Conservation (phyloP, 2,888 invertebrate genomes). For the Cerceris ruficornis region DNA sequence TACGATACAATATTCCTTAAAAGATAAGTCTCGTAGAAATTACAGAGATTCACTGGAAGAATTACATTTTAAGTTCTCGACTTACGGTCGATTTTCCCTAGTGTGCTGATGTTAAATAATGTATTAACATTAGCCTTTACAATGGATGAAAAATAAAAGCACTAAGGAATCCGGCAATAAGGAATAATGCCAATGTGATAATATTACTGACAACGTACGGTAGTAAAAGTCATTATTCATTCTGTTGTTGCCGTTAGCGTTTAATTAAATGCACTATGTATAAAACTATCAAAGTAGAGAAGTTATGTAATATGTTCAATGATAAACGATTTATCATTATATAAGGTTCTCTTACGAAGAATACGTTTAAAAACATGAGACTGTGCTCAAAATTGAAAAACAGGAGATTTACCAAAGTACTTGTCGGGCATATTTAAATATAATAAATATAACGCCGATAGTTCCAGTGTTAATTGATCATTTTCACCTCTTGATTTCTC, state of each 20-base stretch:
- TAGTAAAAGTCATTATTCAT: conserved; percentile 20
- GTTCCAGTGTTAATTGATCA: no score
- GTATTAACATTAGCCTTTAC: conserved; percentile 7
- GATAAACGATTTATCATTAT: conserved; percentile 48
- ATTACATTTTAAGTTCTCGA: conserved; percentile 1
- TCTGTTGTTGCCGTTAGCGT: conserved; percentile 28
- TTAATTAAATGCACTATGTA: conserved; percentile 45
- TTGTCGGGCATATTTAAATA: no score
- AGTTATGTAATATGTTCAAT: conserved; percentile 43
- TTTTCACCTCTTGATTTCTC: no score
- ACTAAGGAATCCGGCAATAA: conserved; percentile 56
- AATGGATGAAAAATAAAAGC: conserved; percentile 27
- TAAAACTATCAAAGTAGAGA: conserved; percentile 57
- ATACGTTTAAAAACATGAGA: conserved; percentile 28
- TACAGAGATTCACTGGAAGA: conserved; percentile 33
- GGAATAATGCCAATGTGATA: conserved; percentile 48
- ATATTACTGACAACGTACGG: conserved; percentile 24
- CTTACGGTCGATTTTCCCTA: background rate
- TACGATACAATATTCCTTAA: conserved; percentile 21
- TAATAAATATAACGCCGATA: no score
- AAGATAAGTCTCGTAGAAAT: conserved; percentile 13
- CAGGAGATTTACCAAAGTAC: background rate
- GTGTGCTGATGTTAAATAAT: no score
- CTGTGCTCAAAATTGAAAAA: conserved; percentile 51
- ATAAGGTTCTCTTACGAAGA: conserved; percentile 41